Evolutionary conservation across 2,113 vertebrate genomes (phyloP), one percentile per base, ranked within the genome.

Genomic region (Chionodraco myersi): DNA sequence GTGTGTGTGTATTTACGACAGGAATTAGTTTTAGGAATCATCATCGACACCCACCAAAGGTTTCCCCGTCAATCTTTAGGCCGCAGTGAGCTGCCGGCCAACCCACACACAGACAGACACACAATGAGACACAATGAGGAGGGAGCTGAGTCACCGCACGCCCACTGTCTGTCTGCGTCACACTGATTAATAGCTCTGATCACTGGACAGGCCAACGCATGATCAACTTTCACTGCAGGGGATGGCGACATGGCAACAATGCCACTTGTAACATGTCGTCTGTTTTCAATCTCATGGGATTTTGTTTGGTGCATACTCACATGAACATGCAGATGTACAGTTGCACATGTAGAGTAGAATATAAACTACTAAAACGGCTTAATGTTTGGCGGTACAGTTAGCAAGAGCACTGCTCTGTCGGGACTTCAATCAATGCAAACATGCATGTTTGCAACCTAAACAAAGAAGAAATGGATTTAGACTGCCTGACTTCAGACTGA

Each of bases 131-230:
- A 56, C 71, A 63, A 61, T 9, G 56, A 74, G 36, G 62, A 77
- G 64, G 57, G 8, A 68, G 62, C 72, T 91, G 78, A 88, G 80
- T 88, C 84, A 87, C 75, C 8, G 8, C 5, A 84, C 85, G 23
- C 83, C 70, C 83, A 90, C 88, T 11, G 67, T 79, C 83, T 89
- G 77, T 81, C 82, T 81, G 77, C 68, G 75, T 77, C 21, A 48
- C 48, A 26, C 60, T 84, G 86, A 79, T 85, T 77, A 82, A 82
- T 44, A 41, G 56, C 75, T 69, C 72, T 72, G 83, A 83, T 81
- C 65, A 79, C 51, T 76, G 61, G 59, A 69, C 47, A 54, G 65
- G 36, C 26, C 66, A 49, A 75, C 45, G 34, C 16, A 0, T 65
- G 69, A 64, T 57, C 44, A 63, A 68, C 74, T 65, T 15, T 64